Conservation (phyloP, 1,140 invertebrate genomes). For the Scaptomyza hsui region DNA sequence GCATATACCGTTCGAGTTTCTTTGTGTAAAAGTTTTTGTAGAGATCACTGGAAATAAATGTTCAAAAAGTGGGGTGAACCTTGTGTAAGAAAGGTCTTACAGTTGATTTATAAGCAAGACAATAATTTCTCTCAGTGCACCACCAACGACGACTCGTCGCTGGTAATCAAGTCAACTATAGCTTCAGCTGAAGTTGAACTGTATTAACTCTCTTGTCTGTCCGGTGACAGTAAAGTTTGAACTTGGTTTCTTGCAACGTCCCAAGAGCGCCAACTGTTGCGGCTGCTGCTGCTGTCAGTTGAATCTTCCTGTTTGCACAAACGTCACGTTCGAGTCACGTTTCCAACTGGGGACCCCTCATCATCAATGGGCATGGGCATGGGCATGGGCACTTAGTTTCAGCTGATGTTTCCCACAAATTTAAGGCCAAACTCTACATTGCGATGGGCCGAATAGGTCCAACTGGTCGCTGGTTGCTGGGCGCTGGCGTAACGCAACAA, state of each 20-base stretch:
- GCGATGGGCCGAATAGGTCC: slow-evolving; percentile 21
- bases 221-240: slow-evolving; percentile 48
- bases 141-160: slow-evolving; percentile 63
- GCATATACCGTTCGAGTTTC: slow-evolving; percentile 68
- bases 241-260: slow-evolving; percentile 33
- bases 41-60: no score
- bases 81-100: no score
- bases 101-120: no score
- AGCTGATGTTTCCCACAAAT: slow-evolving; percentile 82
- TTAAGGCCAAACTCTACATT: slow-evolving; percentile 59
- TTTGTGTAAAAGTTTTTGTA: neutral
- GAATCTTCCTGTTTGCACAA: slow-evolving; percentile 82
- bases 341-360: slow-evolving; percentile 65
- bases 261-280: slow-evolving; percentile 58
- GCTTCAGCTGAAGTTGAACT: slow-evolving; percentile 64
- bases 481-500: slow-evolving; percentile 78
- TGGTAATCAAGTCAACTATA: slow-evolving; percentile 73
- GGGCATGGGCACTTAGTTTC: slow-evolving; percentile 55
- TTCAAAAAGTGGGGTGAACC: no score
- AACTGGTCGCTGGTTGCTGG: slow-evolving; percentile 21
- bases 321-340: slow-evolving; percentile 81
- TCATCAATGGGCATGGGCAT: slow-evolving; percentile 43
- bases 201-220: slow-evolving; percentile 76
- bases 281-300: slow-evolving; percentile 56
- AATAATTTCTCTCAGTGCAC: slow-evolving; percentile 6